Base-by-base conservation (phyloP, 1,140 invertebrate species). In the Zaprionus africanus region DNA sequence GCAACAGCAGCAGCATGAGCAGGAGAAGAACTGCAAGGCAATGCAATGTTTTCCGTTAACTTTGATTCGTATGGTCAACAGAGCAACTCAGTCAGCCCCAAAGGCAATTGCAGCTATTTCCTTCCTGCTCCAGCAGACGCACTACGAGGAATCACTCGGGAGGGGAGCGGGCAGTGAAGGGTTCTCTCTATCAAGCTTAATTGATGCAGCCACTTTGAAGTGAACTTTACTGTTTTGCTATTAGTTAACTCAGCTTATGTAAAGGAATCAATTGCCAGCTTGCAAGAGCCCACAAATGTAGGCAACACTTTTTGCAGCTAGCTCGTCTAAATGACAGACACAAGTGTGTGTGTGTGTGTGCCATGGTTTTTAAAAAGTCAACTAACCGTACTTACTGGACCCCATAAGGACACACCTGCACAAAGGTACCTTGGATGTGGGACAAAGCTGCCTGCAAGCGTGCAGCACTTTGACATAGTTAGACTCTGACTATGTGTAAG, bases 331-430 rank as follows among this genome's bases (percentile, higher is more conserved):
- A 73, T 85, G 82, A 85, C 82, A 84, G 63, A 12, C 24, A 51
- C 82, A 72, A 75, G 81, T 77, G 79, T 78, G 61, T 54, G 43
- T 26, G 71, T 77, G 79, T 70, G 64, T 60, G 41, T 28, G 72
- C 56, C 11, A 51, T 61, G 61, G 60, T 73, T 75, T 60, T 70
- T 73, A 70, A 68, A 67, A 84, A 74, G 65, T 73, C 60, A 81
- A 76, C 82, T 86, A 82, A 70, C 65, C 58, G 63, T 83, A 69
- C 84, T 87, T 68, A 68, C 71, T 70, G 81, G 77, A 79, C 79
- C 24, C 46, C 51, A n/a, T 1, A n/a, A 4, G 46, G 1, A 26
- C 11, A 46, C 17, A 62, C 24, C 0, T 24, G 46, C 26, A 62
- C 38, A 51, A 7, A 58, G 54, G 58, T 11, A 11, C 31, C 31